Evolutionary conservation across 1,140 invertebrate genomes (phyloP), one percentile per base, ranked within the genome.

Genomic region (Drosophila willistoni): DNA sequence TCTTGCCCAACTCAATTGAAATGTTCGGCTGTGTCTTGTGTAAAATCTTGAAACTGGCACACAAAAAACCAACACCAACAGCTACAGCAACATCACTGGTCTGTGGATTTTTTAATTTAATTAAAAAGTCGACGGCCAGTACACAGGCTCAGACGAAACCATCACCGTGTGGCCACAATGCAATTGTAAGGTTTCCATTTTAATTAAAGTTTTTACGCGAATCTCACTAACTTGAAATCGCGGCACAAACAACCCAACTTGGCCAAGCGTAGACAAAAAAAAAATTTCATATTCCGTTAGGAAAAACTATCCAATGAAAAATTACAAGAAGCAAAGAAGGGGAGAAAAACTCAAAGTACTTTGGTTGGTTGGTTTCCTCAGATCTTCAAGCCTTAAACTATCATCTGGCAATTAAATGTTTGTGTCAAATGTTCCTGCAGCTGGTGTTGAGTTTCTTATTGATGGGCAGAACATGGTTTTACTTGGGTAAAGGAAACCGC

Each of bases 151-250:
- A 39, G 68, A 67, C 68, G 51, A 22, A 36, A 55, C 55, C 71
- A 62, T 71, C 71, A 68, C 68, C 9, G 9, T 60, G 25, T 64
- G 73, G 73, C 73, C 77, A 89, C 83, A 89, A 80, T 89, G 83
- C 77, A 87, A 89, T 89, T 87, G 83, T 87, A 87, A 70, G 83
- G 83, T 72, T 87, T 87, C 84, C 84, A 83, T 87, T 87, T 86
- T 87, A 89, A 87, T 87, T 87, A 87, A 83, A 87, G 83, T 87
- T 87, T 89, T 77, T 83, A 77, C 80, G 79, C 73, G 73, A 71
- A 87, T 87, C 69, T 86, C 64, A 70, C 62, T 87, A 73, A 71
- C 76, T 71, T 72, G 70, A 73, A 86, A 87, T 73, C 82, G 71
- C 75, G 75, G 71, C 66, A 68, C 82, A 86, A 81, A 86, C 71